Conservation (phyloP, 92 coral and sea anemone species). For the Blastomussa wellsi region DNA sequence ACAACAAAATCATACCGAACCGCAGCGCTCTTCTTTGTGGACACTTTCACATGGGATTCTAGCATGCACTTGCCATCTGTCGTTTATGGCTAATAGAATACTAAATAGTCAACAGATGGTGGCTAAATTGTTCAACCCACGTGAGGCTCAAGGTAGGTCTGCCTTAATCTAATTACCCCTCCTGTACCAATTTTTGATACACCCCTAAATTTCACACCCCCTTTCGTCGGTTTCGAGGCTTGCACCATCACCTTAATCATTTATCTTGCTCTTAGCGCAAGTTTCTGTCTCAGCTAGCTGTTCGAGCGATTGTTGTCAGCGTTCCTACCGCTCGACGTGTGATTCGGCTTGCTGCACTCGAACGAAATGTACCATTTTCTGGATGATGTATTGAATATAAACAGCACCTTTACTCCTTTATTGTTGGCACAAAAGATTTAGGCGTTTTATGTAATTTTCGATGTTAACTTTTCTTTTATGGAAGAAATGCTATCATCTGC, state of each 20-base stretch:
- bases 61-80: constrained; percentile 99
- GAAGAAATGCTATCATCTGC: constrained; percentile 58
- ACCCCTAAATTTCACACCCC: constrained; percentile 68
- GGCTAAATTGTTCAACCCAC: constrained; percentile 97
- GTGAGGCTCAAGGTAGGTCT: constrained; percentile 91
- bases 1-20: constrained; percentile 63
- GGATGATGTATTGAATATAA: constrained; percentile 68
- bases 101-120: constrained; percentile 99
- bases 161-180: constrained; percentile 95
- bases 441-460: constrained; percentile 68
- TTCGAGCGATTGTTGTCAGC: constrained; percentile 23
- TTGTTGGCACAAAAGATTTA: constrained; percentile 60
- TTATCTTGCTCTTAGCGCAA: neutral
- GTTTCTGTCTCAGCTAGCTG: constrained; percentile 27
- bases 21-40: constrained; percentile 99
- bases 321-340: constrained; percentile 25
- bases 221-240: constrained; percentile 12
- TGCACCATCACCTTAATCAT: neutral
- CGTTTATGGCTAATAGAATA: constrained; percentile 99
- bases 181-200: constrained; percentile 53
- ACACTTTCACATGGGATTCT: constrained; percentile 99
- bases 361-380: constrained; percentile 60
- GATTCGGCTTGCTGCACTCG: constrained; percentile 37
- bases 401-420: constrained; percentile 68
- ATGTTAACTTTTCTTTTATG: constrained; percentile 51